These are phyloP conservation scores for Drosophila villosipedis DNA, from an alignment of 2,888 invertebrate genomes.

Conservation along the genomic window DNA sequence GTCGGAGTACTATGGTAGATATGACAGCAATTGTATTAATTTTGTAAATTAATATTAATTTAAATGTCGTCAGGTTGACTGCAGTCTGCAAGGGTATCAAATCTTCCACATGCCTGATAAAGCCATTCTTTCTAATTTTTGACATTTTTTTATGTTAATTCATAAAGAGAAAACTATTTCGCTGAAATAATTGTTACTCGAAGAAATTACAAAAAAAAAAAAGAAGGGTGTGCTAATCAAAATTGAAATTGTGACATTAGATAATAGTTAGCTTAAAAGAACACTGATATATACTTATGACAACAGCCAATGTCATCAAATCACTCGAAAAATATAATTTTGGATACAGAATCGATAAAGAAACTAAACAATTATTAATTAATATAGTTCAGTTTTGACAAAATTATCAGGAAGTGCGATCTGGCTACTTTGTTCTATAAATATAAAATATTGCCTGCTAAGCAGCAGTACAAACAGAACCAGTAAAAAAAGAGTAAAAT, in stretches of 20 bases:
- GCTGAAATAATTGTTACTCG: neutral
- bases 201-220: neutral
- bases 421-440: neutral
- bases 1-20: too few species aligned
- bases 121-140: neutral
- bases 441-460: conserved; percentile 4
- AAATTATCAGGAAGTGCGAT: neutral
- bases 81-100: neutral
- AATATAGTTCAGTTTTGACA: neutral
- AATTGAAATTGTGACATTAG: neutral
- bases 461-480: conserved; percentile 6
- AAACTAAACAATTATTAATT: neutral
- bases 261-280: neutral
- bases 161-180: neutral
- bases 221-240: neutral
- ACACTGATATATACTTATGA: too few species aligned
- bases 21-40: too few species aligned
- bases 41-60: neutral
- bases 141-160: neutral
- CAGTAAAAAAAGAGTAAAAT: neutral
- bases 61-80: neutral
- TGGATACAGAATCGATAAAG: neutral
- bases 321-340: neutral
- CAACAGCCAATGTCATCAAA: fast-evolving
- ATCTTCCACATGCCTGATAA: neutral